Evolutionary conservation across 1,140 invertebrate genomes (phyloP).

Genomic region (Microplitis mediator): DNA sequence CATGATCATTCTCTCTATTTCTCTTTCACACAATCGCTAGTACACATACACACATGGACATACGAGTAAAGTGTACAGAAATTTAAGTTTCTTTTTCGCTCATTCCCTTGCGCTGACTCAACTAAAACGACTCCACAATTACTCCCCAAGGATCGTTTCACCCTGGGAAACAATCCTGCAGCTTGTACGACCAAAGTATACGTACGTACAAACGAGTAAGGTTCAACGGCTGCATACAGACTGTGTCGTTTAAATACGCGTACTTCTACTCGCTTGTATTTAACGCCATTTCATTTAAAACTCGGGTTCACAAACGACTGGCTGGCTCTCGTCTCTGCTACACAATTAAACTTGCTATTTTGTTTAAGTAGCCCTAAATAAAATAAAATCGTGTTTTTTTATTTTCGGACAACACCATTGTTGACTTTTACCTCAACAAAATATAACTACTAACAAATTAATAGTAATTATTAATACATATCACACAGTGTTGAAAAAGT

Average conservation of each 20-base stretch:
- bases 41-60: neutral
- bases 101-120: constrained; percentile 47
- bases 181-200: constrained; percentile 36
- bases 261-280: constrained; percentile 1
- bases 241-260: neutral
- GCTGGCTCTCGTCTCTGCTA: neutral
- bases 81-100: constrained; percentile 35
- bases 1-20: neutral
- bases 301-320: neutral
- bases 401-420: neutral
- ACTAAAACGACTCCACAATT: constrained; percentile 54
- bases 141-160: constrained; percentile 51
- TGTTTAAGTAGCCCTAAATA: neutral
- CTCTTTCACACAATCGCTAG: neutral
- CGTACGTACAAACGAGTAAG: constrained; percentile 6
- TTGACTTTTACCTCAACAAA: too few species aligned
- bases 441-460: too few species aligned
- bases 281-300: constrained; percentile 14
- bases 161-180: constrained; percentile 47
- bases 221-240: constrained; percentile 3
- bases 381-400: neutral
- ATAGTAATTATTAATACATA: too few species aligned
- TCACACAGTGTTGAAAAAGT: too few species aligned
- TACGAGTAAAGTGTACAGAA: too few species aligned
- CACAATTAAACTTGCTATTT: neutral